Conservation (phyloP, 1,140 invertebrate species). For the Caenorhabditis remanei region DNA sequence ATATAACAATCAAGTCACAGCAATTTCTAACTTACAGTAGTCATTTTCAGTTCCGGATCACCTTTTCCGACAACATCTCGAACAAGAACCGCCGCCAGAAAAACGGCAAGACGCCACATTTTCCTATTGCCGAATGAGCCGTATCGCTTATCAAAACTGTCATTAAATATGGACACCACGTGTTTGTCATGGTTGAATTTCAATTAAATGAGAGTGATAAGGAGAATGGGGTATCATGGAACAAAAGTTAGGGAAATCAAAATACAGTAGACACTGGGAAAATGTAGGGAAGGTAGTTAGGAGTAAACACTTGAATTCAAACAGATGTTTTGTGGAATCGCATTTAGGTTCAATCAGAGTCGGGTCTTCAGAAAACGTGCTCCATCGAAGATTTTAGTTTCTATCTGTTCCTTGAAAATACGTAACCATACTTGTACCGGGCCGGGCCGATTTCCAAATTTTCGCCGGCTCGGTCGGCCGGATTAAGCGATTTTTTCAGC, state of each 20-base stretch:
- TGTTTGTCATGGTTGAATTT: constrained; percentile 26
- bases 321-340: background rate
- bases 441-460: no score
- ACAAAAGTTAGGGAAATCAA: background rate
- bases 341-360: background rate
- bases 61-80: constrained; percentile 25
- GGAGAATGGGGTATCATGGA: background rate
- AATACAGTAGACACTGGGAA: constrained; percentile 8
- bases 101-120: constrained; percentile 52
- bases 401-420: no score
- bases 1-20: background rate
- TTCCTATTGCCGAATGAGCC: background rate
- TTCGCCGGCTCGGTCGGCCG: no score
- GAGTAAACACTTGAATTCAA: background rate
- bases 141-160: background rate
- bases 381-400: no score
- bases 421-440: no score
- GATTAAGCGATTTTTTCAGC: no score
- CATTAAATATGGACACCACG: constrained; percentile 46
- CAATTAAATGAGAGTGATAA: background rate
- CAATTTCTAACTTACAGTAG: constrained; percentile 36
- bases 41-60: constrained; percentile 56
- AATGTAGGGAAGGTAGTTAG: background rate
- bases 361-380: no score
- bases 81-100: constrained; percentile 14